Evolutionary conservation across 2,797 vertebrate species (phyloP).

Genomic region (Remorina albescens): DNA sequence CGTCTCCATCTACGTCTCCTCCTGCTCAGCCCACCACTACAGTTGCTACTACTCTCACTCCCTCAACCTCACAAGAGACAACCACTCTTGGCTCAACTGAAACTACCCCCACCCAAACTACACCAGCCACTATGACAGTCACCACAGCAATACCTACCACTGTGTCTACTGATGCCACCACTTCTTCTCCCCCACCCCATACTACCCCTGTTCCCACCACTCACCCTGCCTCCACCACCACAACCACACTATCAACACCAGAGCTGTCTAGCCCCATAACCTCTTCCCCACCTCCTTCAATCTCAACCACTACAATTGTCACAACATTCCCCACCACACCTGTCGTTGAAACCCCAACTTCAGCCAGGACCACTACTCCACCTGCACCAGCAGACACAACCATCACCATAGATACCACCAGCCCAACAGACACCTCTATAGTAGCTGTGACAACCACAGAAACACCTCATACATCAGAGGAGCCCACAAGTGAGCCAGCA

Average conservation of each 20-base stretch:
- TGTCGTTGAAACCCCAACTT: constrained; percentile 31
- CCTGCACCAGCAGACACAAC: constrained; percentile 32
- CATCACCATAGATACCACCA: constrained; percentile 50
- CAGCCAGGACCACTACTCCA: constrained; percentile 18
- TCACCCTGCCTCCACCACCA: constrained; percentile 28
- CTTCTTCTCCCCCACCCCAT: constrained; percentile 27
- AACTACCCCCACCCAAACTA: constrained; percentile 43
- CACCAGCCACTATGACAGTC: constrained; percentile 19
- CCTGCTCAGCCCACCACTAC: constrained; percentile 53
- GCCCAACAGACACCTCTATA: constrained; percentile 38
- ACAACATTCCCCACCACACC: constrained; percentile 38
- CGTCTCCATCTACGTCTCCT: constrained; percentile 51
- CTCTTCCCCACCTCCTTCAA: constrained; percentile 34
- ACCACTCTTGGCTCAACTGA: constrained; percentile 60
- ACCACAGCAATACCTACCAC: constrained; percentile 46
- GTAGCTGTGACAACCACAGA: constrained; percentile 48
- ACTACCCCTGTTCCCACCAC: constrained; percentile 39
- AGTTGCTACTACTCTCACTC: constrained; percentile 41
- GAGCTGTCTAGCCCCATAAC: constrained; percentile 18
- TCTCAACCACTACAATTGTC: constrained; percentile 33
- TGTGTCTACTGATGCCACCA: constrained; percentile 47
- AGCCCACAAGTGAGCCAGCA: constrained; percentile 43
- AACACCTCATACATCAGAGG: constrained; percentile 40
- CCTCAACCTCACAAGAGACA: constrained; percentile 39
- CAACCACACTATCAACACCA: constrained; percentile 18